Conservation (phyloP, 2,113 vertebrate genomes). For the Morone saxatilis region DNA sequence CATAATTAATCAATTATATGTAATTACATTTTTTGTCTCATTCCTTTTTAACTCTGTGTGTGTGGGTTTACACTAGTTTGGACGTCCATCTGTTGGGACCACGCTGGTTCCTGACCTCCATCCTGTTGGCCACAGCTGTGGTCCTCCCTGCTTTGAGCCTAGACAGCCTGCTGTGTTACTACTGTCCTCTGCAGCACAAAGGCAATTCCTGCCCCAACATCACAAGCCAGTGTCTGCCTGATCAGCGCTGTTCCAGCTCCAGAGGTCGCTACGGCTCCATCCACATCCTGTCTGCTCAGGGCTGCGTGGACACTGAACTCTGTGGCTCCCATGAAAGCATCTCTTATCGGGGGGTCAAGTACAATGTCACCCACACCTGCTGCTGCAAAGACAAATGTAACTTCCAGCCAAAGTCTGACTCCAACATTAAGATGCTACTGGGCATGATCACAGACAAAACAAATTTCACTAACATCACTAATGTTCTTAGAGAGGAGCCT, state of each 20-base stretch:
- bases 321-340: slow-evolving; percentile 57
- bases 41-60: not conserved
- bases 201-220: slow-evolving; percentile 37
- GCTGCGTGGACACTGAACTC: slow-evolving; percentile 64
- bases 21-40: not conserved
- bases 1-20: not conserved
- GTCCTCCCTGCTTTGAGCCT: slow-evolving; percentile 33
- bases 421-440: slow-evolving; percentile 51
- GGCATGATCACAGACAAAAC: not conserved
- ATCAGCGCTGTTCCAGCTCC: slow-evolving; percentile 71
- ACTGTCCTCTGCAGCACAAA: slow-evolving; percentile 73
- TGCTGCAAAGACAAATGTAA: slow-evolving; percentile 80
- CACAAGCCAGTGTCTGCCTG: slow-evolving; percentile 67
- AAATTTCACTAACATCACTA: not conserved
- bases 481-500: not conserved
- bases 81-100: not conserved
- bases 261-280: slow-evolving; percentile 53
- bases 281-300: slow-evolving; percentile 74
- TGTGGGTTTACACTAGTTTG: slow-evolving; percentile 28
- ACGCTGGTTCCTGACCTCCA: slow-evolving; percentile 30
- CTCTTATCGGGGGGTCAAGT: slow-evolving; percentile 45
- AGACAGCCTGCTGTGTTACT: slow-evolving; percentile 68
- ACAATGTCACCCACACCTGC: slow-evolving; percentile 72
- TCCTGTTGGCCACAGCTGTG: slow-evolving; percentile 32
- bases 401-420: not conserved